phyloP scores from a whole-genome alignment of 2,797 vertebrate genomes.

The Zenarchopterus dispar region DNA sequence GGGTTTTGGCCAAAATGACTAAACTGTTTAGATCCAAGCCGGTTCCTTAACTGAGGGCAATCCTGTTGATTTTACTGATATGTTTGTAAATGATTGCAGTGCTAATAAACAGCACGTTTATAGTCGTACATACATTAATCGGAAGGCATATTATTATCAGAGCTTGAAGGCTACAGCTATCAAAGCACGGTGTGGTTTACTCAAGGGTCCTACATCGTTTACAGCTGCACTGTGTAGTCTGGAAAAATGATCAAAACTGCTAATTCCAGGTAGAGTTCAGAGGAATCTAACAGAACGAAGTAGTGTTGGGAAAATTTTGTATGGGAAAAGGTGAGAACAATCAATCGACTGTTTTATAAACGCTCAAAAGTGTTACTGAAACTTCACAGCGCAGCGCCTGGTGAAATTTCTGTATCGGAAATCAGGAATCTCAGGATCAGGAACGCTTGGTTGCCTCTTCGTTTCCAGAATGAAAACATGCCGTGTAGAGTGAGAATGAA shows the following conservation, averaged over 20 bases:
- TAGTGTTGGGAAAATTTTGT: not conserved
- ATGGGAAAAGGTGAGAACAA: not conserved
- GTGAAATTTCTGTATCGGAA: constrained; percentile 40
- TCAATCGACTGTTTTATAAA: not conserved
- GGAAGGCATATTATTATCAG: constrained; percentile 46
- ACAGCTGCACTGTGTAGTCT: constrained; percentile 49
- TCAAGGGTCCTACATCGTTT: constrained; percentile 12
- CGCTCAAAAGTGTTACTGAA: not conserved
- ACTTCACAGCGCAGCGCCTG: constrained; percentile 54
- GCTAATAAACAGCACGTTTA: constrained; percentile 43
- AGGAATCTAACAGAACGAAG: constrained; percentile 1
- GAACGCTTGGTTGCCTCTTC: constrained; percentile 32
- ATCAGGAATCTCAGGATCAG: too few relatives aligned
- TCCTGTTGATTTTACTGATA: constrained; percentile 21
- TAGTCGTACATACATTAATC: constrained; percentile 48
- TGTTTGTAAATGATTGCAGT: constrained; percentile 20
- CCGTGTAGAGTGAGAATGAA: constrained; percentile 5
- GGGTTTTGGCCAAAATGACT: constrained; percentile 29
- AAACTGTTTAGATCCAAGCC: constrained; percentile 3
- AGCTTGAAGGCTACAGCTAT: constrained; percentile 29
- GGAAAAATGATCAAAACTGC: not conserved
- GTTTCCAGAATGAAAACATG: constrained; percentile 24
- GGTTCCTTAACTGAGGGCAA: constrained; percentile 19
- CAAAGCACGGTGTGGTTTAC: constrained; percentile 28
- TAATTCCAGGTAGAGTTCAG: not conserved